These are phyloP conservation scores for Nemotelus pantherinus DNA, from an alignment of 2,888 invertebrate species.

Conservation along the genomic window DNA sequence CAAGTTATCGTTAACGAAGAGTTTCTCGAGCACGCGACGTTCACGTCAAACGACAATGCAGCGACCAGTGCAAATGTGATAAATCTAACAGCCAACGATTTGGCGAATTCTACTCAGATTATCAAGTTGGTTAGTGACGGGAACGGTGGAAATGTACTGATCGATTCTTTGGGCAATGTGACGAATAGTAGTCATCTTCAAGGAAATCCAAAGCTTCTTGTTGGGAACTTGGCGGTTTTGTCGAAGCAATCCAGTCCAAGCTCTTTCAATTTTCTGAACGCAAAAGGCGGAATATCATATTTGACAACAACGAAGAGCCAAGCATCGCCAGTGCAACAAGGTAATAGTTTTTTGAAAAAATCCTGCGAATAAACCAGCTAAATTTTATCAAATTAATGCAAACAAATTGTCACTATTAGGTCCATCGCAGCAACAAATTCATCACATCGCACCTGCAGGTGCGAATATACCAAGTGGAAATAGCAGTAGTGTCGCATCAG, in stretches of 20 bases:
- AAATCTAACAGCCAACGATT: constrained; percentile 55
- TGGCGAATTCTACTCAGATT: constrained; percentile 61
- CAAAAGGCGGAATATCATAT: constrained; percentile 58
- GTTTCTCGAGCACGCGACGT: constrained; percentile 54
- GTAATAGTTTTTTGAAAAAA: constrained; percentile 12
- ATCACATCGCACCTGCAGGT: constrained; percentile 40
- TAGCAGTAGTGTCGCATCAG: constrained; percentile 45
- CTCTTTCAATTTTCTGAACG: constrained; percentile 59
- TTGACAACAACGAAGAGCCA: constrained; percentile 57
- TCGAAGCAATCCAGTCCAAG: constrained; percentile 55
- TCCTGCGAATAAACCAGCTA: background rate
- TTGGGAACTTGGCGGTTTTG: constrained; percentile 63
- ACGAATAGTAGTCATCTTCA: constrained; percentile 44
- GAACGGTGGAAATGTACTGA: constrained; percentile 62
- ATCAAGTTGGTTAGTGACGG: constrained; percentile 63
- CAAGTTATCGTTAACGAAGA: constrained; percentile 60
- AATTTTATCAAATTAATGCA: no score
- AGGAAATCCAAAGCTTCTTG: constrained; percentile 59
- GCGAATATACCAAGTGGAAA: constrained; percentile 43
- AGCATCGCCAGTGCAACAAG: constrained; percentile 6
- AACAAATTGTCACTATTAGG: background rate
- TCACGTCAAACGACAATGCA: constrained; percentile 17
- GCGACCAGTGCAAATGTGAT: constrained; percentile 49
- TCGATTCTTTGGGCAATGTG: constrained; percentile 57
- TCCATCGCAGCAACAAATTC: constrained; percentile 42